These are phyloP conservation scores for Fopius arisanus DNA, from an alignment of 1,140 invertebrate genomes.

Conservation along the genomic window DNA sequence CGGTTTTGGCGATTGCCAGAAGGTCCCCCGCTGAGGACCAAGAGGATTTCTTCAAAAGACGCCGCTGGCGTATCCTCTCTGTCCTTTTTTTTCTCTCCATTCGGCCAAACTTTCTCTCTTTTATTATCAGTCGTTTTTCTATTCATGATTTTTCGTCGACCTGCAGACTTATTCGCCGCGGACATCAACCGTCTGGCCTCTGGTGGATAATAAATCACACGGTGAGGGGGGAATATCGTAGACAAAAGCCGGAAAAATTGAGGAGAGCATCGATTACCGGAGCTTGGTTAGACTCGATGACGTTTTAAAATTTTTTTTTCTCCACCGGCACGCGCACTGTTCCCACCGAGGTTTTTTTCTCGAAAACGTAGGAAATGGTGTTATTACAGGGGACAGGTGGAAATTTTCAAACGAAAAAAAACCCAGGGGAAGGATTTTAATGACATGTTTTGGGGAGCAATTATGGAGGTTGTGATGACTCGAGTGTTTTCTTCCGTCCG, in stretches of 20 bases:
- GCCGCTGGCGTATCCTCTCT: slow-evolving; percentile 30
- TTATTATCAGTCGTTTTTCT: slow-evolving; percentile 17
- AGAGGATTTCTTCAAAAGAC: slow-evolving; percentile 46
- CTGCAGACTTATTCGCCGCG: neutral
- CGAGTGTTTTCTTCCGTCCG: slow-evolving; percentile 4
- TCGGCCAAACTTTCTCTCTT: slow-evolving; percentile 22
- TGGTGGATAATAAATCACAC: slow-evolving; percentile 33
- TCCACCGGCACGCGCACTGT: slow-evolving; percentile 36
- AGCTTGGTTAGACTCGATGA: slow-evolving; percentile 32
- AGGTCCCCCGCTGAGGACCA: slow-evolving; percentile 44
- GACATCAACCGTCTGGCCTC: slow-evolving; percentile 32
- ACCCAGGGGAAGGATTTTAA: slow-evolving; percentile 34
- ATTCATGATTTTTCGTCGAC: slow-evolving; percentile 28
- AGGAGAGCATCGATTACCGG: slow-evolving; percentile 46
- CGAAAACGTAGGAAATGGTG: neutral
- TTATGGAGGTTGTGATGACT: neutral
- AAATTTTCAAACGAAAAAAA: slow-evolving; percentile 45
- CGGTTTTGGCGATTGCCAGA: slow-evolving; percentile 49
- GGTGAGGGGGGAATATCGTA: slow-evolving; percentile 29
- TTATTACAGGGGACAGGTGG: neutral
- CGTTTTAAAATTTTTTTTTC: slow-evolving; percentile 37
- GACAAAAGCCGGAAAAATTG: slow-evolving; percentile 52
- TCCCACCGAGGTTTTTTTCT: neutral
- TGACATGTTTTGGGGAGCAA: neutral
- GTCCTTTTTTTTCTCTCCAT: slow-evolving; percentile 19